Evolutionary conservation across 2,113 vertebrate genomes (phyloP).

Genomic region (Eublepharis macularius): DNA sequence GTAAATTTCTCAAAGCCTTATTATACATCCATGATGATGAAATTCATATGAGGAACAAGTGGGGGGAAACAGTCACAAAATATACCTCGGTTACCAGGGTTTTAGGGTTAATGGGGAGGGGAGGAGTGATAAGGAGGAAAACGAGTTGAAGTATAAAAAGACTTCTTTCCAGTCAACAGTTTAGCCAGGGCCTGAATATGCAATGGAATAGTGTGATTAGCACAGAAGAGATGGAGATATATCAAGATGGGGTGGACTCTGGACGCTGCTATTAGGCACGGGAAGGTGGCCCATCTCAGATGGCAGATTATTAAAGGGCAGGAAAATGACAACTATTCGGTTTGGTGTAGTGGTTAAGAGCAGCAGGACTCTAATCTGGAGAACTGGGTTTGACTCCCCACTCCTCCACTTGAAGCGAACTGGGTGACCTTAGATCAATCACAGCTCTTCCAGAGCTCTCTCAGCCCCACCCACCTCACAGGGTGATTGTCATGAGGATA

Average conservation of each 20-base stretch:
- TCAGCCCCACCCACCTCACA: too few species aligned
- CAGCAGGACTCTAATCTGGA: too few species aligned
- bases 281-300: not conserved
- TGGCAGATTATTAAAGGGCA: not conserved
- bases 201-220: not conserved
- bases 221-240: not conserved
- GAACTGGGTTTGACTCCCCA: too few species aligned
- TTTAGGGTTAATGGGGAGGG: not conserved
- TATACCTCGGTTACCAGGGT: not conserved
- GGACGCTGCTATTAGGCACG: not conserved
- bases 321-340: not conserved
- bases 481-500: too few species aligned
- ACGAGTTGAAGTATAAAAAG: conserved; percentile 14
- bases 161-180: conserved; percentile 18
- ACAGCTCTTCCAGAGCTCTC: too few species aligned
- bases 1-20: conserved; percentile 43
- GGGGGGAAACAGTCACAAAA: conserved; percentile 26
- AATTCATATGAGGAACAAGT: conserved; percentile 14
- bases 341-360: too few species aligned
- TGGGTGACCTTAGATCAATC: too few species aligned
- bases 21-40: conserved; percentile 2
- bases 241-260: not conserved
- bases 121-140: not conserved
- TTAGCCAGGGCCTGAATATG: not conserved
- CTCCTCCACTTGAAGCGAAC: too few species aligned